Evolutionary conservation across 2,888 invertebrate genomes (phyloP).

Genomic region (Plebejus argus): DNA sequence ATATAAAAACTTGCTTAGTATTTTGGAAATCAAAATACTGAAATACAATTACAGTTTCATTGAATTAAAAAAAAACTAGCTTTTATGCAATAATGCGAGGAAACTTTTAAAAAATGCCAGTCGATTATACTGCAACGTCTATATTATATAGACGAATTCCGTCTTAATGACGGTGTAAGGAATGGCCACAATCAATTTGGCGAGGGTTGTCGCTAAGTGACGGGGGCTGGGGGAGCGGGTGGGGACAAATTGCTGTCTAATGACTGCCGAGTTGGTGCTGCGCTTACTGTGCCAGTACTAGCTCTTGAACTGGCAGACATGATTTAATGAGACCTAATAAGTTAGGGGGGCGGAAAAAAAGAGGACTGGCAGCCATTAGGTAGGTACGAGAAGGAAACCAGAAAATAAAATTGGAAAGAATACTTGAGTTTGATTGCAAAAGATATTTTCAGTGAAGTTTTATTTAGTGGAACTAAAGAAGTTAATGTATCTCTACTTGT

Average conservation of each 20-base stretch:
- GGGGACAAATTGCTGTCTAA: slow-evolving; percentile 67
- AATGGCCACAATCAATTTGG: slow-evolving; percentile 73
- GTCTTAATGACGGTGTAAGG: slow-evolving; percentile 35
- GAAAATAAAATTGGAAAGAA: not conserved
- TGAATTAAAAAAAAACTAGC: not conserved
- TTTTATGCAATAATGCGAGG: not conserved
- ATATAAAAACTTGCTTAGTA: not conserved
- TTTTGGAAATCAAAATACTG: not conserved
- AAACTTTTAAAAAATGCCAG: not conserved
- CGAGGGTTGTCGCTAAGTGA: slow-evolving; percentile 41
- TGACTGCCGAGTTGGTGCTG: slow-evolving; percentile 52
- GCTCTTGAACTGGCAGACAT: no score
- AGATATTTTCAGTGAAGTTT: no score
- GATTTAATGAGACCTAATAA: no score
- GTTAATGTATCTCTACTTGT: no score
- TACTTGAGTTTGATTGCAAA: no score
- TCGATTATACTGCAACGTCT: not conserved
- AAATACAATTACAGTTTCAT: not conserved
- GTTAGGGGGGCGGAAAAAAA: no score
- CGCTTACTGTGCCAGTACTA: slow-evolving; percentile 42
- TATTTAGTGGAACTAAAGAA: not conserved
- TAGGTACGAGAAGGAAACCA: no score
- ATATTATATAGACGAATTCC: not conserved
- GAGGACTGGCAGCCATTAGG: no score
- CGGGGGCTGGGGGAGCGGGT: slow-evolving; percentile 48